phyloP scores from a whole-genome alignment of 2,113 vertebrate genomes.

The Lonchura striata region DNA sequence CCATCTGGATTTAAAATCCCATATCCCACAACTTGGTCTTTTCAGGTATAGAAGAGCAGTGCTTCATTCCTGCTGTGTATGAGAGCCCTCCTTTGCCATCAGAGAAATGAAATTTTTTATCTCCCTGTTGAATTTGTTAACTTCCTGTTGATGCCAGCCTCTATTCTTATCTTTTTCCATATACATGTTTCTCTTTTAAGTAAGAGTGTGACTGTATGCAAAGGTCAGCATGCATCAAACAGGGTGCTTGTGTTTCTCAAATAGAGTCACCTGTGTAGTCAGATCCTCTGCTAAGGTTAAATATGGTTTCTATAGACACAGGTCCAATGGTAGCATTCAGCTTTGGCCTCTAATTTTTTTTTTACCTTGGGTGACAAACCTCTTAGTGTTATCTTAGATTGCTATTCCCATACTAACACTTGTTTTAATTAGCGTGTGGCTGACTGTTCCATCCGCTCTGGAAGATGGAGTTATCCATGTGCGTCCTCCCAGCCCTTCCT shows the following conservation, averaged over 20 bases:
- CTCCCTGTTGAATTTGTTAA: no score
- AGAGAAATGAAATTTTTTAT: constrained; percentile 53
- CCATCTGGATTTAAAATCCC: not conserved
- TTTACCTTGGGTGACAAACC: constrained; percentile 6
- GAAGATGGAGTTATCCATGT: not conserved
- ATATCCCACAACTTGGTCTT: not conserved
- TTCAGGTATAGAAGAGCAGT: not conserved
- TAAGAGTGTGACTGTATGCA: not conserved
- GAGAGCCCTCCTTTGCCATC: not conserved
- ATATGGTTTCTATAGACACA: constrained; percentile 18
- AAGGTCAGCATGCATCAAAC: not conserved
- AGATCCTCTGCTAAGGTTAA: not conserved
- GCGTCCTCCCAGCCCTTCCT: not conserved
- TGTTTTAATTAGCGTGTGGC: constrained; percentile 39
- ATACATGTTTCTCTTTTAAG: not conserved
- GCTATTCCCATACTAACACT: constrained; percentile 32
- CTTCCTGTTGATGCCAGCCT: constrained; percentile 40
- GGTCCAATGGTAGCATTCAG: not conserved
- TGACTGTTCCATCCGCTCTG: not conserved
- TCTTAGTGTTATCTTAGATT: constrained; percentile 27
- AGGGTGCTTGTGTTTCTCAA: not conserved
- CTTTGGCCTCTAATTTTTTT: not conserved
- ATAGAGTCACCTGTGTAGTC: not conserved
- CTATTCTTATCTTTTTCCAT: constrained; percentile 25
- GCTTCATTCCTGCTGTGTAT: constrained; percentile 28